Conservation (phyloP, 2,113 vertebrate species). For the Mirza zaza region DNA sequence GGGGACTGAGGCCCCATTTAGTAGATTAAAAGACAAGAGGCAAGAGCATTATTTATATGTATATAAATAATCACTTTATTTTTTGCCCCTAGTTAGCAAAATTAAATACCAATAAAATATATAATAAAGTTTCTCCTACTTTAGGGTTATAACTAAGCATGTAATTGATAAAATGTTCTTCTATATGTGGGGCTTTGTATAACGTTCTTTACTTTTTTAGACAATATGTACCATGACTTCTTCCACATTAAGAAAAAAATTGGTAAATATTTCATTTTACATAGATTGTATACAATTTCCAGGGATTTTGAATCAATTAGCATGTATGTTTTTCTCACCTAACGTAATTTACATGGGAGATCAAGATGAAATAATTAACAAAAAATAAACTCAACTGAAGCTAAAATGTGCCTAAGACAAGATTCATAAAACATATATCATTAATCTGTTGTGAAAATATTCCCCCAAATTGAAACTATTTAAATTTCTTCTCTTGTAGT, state of each 20-base stretch:
- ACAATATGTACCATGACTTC: not conserved
- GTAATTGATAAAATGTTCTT: not conserved
- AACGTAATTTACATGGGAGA: not conserved
- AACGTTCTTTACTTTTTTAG: not conserved
- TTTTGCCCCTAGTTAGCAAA: not conserved
- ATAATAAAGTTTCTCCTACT: not conserved
- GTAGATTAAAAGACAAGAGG: not conserved
- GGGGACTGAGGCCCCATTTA: fast-evolving
- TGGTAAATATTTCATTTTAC: not conserved
- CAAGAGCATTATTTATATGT: not conserved
- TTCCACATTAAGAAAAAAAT: not conserved
- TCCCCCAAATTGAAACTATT: not conserved
- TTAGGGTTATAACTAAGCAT: not conserved
- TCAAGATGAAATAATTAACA: not conserved
- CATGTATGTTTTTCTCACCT: not conserved
- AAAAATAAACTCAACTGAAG: not conserved
- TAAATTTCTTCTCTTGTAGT: not conserved
- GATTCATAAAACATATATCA: not conserved
- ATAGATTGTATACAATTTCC: not conserved
- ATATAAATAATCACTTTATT: not conserved
- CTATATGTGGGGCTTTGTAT: not conserved
- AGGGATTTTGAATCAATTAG: not conserved
- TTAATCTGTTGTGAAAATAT: not conserved
- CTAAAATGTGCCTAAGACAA: not conserved
- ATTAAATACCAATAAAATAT: not conserved